Base-by-base conservation (phyloP, 2,888 invertebrate genomes). In the Drosophila vallismaia region DNA sequence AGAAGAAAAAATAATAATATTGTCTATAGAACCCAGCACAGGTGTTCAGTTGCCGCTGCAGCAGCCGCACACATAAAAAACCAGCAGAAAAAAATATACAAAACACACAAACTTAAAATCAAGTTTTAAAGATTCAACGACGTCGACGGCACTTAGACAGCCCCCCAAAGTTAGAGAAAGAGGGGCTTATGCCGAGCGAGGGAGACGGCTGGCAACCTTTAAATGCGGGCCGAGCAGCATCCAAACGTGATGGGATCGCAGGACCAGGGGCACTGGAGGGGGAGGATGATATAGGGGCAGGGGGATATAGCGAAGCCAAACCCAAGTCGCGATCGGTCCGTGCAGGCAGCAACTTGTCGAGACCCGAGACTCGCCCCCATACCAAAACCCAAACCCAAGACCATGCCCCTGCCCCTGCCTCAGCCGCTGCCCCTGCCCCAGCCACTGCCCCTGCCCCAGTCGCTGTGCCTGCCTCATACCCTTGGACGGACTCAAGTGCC, bases 91-190 rank as follows among this genome's bases (percentile, higher is more conserved):
- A 62, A 75, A 59, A 52, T 50, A 44, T 31, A 63, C 55, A 40
- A 50, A 71, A 31, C 40, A 66, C 51, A 72, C 64, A 76, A 84
- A 83, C 81, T 86, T 75, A 82, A 83, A 83, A 83, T 86, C 88
- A 83, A 83, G 88, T 85, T 88, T 88, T 83, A 86, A 85, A 86
- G 88, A 87, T 86, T 73, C 81, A 84, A 80, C 84, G 67, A 62
- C 75, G 46, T 54, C 58, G 62, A 76, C 77, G 83, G 77, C 79
- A 79, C 80, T 81, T 74, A 74, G 74, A 56, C 74, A 63, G 74
- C 69, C 71, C 57, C 71, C 54, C 66, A 66, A n/a, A 42, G 66
- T 26, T 40, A 26, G 58, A 59, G 31, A 48, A 52, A 44, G 63
- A 44, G 36, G 36, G 36, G 6, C 36, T 6, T n/a, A 36, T 48